These are phyloP conservation scores for Rhadinocentrus ornatus DNA, from an alignment of 2,797 vertebrate species.

Conservation along the genomic window DNA sequence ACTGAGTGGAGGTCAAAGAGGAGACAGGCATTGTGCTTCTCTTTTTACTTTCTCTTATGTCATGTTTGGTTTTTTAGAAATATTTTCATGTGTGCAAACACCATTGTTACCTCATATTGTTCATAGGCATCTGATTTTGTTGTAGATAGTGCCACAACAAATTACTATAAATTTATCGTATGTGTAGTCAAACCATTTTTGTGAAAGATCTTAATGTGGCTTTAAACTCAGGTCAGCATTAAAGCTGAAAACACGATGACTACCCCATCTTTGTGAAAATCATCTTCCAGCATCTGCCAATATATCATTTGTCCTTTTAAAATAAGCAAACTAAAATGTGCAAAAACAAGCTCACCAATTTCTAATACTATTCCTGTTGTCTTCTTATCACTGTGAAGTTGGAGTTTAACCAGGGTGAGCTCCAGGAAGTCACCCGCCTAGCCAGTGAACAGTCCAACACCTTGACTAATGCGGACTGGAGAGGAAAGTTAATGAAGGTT, in stretches of 20 bases:
- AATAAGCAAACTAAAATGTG: neutral
- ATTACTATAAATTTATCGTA: neutral
- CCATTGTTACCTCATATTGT: neutral
- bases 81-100: neutral
- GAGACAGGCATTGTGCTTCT: neutral
- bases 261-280: neutral
- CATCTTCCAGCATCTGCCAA: neutral
- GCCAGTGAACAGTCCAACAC: conserved; percentile 1
- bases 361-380: neutral
- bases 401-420: neutral
- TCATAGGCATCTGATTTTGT: neutral
- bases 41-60: neutral
- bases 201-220: too few species aligned
- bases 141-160: neutral
- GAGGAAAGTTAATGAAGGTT: neutral
- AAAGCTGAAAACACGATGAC: neutral
- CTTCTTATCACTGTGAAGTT: conserved; percentile 11
- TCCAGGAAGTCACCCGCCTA: conserved; percentile 3
- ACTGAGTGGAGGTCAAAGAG: conserved; percentile 27
- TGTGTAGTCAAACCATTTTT: too few species aligned
- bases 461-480: neutral
- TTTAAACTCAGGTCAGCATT: neutral
- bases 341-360: neutral
- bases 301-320: neutral
- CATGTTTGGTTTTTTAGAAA: neutral